Evolutionary conservation across 1,140 invertebrate species (phyloP), one percentile per base, ranked within the genome.

Genomic region (Zaprionus nigranus): DNA sequence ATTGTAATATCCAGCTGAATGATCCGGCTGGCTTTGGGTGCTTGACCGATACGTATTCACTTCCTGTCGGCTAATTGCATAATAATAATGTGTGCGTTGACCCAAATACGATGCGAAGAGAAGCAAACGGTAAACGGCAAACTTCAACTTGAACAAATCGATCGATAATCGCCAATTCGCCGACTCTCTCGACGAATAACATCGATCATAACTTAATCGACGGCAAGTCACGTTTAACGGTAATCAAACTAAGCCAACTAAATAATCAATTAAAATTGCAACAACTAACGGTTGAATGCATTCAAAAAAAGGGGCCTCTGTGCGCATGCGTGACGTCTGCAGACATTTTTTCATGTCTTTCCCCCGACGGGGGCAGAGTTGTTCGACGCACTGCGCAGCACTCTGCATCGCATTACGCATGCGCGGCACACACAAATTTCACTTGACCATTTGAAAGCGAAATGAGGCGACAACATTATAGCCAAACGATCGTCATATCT

Each of bases 391-490:
- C 22, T 53, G 30, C 5, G 9, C 38, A 36, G 56, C 58, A 58
- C 66, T 77, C 11, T 54, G 56, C 61, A 75, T 36, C 62, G 68
- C 78, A 79, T 90, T 75, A 58, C 17, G 54, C 53, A 88, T 90
- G 85, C 86, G 60, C 15, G 17, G 61, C 85, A 90, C 86, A 82
- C 43, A 75, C 64, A 24, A 84, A 75, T 90, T 90, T 90, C 85
- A 90, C 85, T 82, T 85, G 85, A 76, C 86, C 79, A 90, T 90
- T 90, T 90, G 85, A 88, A 90, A 88, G 69, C 81, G 60, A 74
- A 62, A 24, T 75, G 60, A 78, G 57, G 53, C 69, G 74, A 64
- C 70, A 71, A 73, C 12, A 63, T 59, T 74, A 51, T 68, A 51
- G 76, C 69, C 73, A 90, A 73, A 69, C 71, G 79, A 76, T 71